Conservation (phyloP, 2,888 invertebrate genomes). For the Plusia festucae region DNA sequence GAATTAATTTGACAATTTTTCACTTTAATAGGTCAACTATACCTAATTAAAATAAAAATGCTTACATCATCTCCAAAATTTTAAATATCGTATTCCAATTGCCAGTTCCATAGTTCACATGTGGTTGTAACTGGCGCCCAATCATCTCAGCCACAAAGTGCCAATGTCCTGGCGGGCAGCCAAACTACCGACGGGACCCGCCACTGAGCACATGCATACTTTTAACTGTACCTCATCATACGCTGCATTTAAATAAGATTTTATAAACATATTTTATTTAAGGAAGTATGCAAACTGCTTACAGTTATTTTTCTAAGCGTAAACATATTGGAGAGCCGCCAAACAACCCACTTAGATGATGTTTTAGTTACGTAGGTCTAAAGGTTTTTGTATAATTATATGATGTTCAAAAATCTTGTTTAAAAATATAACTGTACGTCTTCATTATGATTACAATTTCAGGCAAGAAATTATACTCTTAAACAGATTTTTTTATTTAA, state of each 20-base stretch:
- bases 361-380: neutral
- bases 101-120: neutral
- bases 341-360: neutral
- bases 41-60: too few relatives aligned
- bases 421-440: too few relatives aligned
- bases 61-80: neutral
- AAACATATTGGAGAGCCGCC: neutral
- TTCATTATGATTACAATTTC: too few relatives aligned
- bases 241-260: constrained; percentile 28
- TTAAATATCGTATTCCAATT: neutral
- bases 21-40: too few relatives aligned
- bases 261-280: constrained; percentile 1
- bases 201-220: constrained; percentile 25
- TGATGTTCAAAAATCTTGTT: too few relatives aligned
- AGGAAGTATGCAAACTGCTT: neutral
- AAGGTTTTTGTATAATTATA: neutral
- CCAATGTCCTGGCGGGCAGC: constrained; percentile 35
- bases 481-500: too few relatives aligned
- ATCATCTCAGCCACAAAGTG: constrained; percentile 40
- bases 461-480: too few relatives aligned
- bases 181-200: constrained; percentile 22
- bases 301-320: neutral
- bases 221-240: constrained; percentile 37
- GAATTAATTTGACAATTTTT: too few relatives aligned
- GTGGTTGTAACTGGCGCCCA: constrained; percentile 23